A percentile compares a stretch with the other conserved stretches of the same genome.
These are phyloP conservation scores for Planiliza haematocheilus DNA, from an alignment of 2,113 vertebrate species.

Conservation along the genomic window DNA sequence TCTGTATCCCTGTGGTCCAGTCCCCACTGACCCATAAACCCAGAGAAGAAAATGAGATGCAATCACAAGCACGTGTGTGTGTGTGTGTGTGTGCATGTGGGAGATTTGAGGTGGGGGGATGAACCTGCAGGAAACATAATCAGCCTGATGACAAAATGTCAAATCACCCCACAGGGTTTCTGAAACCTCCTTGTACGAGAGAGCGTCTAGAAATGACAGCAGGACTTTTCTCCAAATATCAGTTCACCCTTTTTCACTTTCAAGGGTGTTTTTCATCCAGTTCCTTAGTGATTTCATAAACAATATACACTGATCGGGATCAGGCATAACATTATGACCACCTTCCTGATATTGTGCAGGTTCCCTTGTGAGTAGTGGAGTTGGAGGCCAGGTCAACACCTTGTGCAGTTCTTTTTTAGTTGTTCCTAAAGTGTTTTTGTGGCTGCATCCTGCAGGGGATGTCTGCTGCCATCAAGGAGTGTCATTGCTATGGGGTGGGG, in stretches of 20 bases:
- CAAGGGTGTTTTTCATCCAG: too few species aligned
- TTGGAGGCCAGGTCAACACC: too few species aligned
- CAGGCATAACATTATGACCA: too few species aligned
- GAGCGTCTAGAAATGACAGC: slow-evolving; percentile 35
- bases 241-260: background rate
- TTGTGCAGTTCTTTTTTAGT: too few species aligned
- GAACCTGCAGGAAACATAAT: slow-evolving; percentile 73
- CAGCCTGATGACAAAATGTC: slow-evolving; percentile 77
- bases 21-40: slow-evolving; percentile 65
- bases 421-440: too few species aligned
- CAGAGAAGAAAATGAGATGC: slow-evolving; percentile 14
- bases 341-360: too few species aligned
- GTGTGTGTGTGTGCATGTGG: slow-evolving; percentile 3
- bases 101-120: slow-evolving; percentile 38
- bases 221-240: slow-evolving; percentile 21
- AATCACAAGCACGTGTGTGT: slow-evolving; percentile 23
- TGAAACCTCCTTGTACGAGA: slow-evolving; percentile 50
- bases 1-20: slow-evolving; percentile 32
- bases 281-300: slow-evolving; percentile 8
- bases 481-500: too few species aligned
- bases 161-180: slow-evolving; percentile 69
- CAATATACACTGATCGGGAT: background rate
- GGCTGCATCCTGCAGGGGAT: too few species aligned
- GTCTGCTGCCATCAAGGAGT: too few species aligned
- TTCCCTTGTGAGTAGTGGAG: too few species aligned